Percentiles rank a stretch among this genome's conserved stretches.
phyloP scores from a whole-genome alignment of 2,888 invertebrate species.

The Neoascia interrupta region DNA sequence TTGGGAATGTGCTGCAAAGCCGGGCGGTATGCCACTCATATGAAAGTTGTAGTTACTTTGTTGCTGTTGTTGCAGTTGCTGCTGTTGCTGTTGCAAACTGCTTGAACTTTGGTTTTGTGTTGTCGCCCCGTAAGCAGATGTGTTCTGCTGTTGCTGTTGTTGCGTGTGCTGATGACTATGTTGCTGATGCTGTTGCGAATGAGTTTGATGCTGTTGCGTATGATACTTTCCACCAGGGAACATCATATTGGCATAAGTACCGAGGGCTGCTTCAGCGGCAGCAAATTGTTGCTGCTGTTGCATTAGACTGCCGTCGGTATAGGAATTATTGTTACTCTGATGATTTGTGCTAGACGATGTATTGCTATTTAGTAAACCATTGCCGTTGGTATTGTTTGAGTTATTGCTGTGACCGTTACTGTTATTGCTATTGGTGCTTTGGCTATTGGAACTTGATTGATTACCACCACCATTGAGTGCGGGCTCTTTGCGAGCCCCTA shows the following conservation, averaged over 20 bases:
- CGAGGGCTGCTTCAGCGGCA: conserved; percentile 61
- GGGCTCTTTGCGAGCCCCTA: conserved; percentile 80
- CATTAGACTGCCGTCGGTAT: conserved; percentile 56
- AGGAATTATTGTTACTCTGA: conserved; percentile 61
- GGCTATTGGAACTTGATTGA: conserved; percentile 71
- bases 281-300: conserved; percentile 68
- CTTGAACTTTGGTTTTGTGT: conserved; percentile 66
- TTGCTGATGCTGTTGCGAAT: conserved; percentile 49
- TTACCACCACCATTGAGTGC: conserved; percentile 71
- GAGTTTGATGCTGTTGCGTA: conserved; percentile 54
- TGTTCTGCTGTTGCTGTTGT: conserved; percentile 68
- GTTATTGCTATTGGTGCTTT: conserved; percentile 66
- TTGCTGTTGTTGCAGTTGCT: conserved; percentile 68
- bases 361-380: conserved; percentile 57
- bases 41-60: conserved; percentile 61
- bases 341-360: conserved; percentile 63
- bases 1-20: conserved; percentile 65
- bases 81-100: conserved; percentile 60
- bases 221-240: conserved; percentile 65
- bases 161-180: conserved; percentile 40
- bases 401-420: conserved; percentile 59
- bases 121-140: conserved; percentile 56
- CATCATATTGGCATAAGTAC: conserved; percentile 70
- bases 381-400: conserved; percentile 55
- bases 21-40: conserved; percentile 49